phyloP scores from a whole-genome alignment of 2,113 vertebrate genomes.

The Miniopterus natalensis region DNA sequence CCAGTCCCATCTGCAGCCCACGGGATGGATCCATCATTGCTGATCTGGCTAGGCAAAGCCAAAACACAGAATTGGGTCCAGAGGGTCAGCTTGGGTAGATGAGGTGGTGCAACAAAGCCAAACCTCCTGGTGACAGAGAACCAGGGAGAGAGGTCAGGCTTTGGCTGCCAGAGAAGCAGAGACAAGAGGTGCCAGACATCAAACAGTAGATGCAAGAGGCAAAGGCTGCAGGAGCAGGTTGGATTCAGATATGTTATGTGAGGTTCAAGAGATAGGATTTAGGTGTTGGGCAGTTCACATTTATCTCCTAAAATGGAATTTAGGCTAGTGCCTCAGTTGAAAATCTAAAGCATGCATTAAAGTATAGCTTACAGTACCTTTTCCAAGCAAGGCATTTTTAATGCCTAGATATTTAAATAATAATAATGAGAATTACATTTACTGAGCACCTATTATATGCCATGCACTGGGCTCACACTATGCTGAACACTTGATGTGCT shows the following conservation, averaged over 20 bases:
- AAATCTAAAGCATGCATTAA: constrained; percentile 24
- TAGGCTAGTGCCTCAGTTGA: background rate
- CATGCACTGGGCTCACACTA: background rate
- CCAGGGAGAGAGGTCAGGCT: background rate
- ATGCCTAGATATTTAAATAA: background rate
- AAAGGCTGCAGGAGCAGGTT: background rate
- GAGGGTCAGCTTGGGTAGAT: background rate
- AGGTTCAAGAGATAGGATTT: background rate
- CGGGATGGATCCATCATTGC: background rate
- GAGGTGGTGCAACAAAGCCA: background rate
- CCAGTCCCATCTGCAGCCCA: background rate
- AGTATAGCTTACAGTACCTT: background rate
- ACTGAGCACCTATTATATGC: background rate
- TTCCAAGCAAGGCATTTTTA: constrained; percentile 41
- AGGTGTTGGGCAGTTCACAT: background rate
- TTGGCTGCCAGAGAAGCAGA: background rate
- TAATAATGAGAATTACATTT: constrained; percentile 28
- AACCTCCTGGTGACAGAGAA: background rate
- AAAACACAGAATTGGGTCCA: background rate
- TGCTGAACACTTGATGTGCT: background rate
- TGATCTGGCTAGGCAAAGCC: background rate
- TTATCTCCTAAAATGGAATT: constrained; percentile 3
- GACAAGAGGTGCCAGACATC: background rate
- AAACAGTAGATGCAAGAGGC: constrained; percentile 1
- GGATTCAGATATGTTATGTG: background rate